A percentile compares a stretch with the other conserved stretches of the same genome.
These are phyloP conservation scores for Ceratina calcarata DNA, from an alignment of 1,140 invertebrate species.

Conservation along the genomic window DNA sequence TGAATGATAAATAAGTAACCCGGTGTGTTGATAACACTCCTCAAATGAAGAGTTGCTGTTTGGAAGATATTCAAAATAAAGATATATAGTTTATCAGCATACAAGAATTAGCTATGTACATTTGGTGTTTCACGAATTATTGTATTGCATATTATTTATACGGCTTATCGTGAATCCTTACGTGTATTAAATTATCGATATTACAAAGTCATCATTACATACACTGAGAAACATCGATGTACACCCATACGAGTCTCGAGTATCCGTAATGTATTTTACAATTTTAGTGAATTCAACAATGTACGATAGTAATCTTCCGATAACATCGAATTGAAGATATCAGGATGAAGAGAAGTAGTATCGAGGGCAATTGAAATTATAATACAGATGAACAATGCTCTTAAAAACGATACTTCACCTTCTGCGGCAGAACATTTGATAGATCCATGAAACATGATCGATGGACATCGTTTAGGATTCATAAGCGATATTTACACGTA, in stretches of 20 bases:
- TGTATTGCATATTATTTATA: conserved; percentile 45
- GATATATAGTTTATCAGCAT: conserved; percentile 44
- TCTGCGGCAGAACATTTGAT: no score
- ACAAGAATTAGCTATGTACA: conserved; percentile 49
- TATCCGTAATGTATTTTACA: conserved; percentile 45
- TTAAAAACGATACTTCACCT: background rate
- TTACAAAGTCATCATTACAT: conserved; percentile 51
- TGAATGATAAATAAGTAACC: no score
- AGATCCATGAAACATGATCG: no score
- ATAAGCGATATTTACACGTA: conserved; percentile 1
- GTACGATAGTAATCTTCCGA: conserved; percentile 23
- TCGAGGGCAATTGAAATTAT: conserved; percentile 14
- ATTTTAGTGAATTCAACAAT: conserved; percentile 34
- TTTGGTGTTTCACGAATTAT: conserved; percentile 40
- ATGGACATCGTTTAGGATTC: no score
- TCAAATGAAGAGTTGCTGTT: conserved; percentile 35
- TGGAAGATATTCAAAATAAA: conserved; percentile 45
- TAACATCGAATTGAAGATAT: conserved; percentile 45
- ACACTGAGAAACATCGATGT: conserved; percentile 40
- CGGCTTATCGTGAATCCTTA: conserved; percentile 27
- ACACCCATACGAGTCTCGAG: conserved; percentile 28
- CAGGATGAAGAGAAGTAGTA: conserved; percentile 13
- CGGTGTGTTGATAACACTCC: background rate
- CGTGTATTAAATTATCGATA: conserved; percentile 48
- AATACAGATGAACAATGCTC: background rate